These are phyloP conservation scores for Cryptomyrus ogoouensis DNA, from an alignment of 2,113 vertebrate genomes.

Conservation along the genomic window DNA sequence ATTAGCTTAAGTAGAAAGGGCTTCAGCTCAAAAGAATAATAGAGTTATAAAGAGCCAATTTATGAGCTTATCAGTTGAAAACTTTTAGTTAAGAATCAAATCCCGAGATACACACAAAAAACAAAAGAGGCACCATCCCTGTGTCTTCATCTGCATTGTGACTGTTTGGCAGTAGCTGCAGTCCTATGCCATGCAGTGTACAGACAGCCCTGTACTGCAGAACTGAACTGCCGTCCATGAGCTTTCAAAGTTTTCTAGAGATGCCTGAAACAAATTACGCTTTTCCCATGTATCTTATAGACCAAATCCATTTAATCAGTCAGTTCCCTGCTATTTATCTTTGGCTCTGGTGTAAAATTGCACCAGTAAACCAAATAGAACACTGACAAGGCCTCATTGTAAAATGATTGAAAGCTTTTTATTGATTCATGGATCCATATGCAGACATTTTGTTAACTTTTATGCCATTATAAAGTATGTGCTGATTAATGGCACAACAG, in stretches of 20 bases:
- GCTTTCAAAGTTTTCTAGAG: neutral
- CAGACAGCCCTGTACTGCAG: neutral
- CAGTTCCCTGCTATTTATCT: neutral
- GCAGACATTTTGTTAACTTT: neutral
- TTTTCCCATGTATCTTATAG: neutral
- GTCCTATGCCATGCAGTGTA: neutral
- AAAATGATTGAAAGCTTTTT: neutral
- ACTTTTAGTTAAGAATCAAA: conserved; percentile 31
- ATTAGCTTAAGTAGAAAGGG: conserved; percentile 53
- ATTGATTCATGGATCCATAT: neutral
- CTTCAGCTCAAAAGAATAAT: conserved; percentile 34
- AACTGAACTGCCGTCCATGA: neutral
- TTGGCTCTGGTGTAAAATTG: neutral
- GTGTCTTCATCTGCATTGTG: neutral
- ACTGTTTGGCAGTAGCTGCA: neutral
- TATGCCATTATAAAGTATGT: neutral
- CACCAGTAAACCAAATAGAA: neutral
- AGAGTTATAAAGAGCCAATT: conserved; percentile 47
- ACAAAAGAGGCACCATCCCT: neutral
- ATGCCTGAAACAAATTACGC: neutral
- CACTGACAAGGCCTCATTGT: neutral
- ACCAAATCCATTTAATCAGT: neutral
- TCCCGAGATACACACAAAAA: conserved; percentile 10
- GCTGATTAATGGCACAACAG: neutral
- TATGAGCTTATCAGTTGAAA: conserved; percentile 51